Evolutionary conservation across 23 tunicate genomes (phyloP).

Genomic region (Pegea sp.): DNA sequence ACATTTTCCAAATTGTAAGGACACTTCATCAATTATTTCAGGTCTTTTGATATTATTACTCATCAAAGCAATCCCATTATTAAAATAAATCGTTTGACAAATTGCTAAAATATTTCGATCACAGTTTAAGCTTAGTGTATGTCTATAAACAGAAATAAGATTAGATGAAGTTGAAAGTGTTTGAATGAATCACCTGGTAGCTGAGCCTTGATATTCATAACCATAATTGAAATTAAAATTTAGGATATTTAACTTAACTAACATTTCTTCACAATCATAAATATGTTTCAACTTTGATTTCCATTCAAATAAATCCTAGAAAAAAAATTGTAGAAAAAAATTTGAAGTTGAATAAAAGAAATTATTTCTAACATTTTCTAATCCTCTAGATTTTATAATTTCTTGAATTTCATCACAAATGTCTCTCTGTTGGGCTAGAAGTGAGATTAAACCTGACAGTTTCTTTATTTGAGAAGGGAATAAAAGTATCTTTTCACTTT

Average conservation of each 20-base stretch:
- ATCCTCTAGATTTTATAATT: too few relatives aligned
- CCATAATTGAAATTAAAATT: conserved; percentile 66
- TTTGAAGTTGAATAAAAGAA: neutral
- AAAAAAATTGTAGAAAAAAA: neutral
- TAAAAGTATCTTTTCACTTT: conserved; percentile 25
- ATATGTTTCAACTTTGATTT: conserved; percentile 22
- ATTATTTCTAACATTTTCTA: neutral
- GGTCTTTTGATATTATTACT: conserved; percentile 6
- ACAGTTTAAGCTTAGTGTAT: conserved; percentile 37
- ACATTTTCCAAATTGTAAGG: conserved; percentile 53
- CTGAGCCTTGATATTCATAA: conserved; percentile 85
- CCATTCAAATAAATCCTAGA: conserved; percentile 34
- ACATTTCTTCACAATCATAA: conserved; percentile 47
- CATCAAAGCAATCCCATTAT: conserved; percentile 37
- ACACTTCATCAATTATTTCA: conserved; percentile 28
- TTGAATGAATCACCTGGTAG: conserved; percentile 16
- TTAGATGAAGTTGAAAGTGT: neutral
- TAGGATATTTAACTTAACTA: conserved; percentile 33
- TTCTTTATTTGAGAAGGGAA: conserved; percentile 79
- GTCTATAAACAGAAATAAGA: conserved; percentile 7
- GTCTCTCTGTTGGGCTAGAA: conserved; percentile 70
- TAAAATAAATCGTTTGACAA: conserved; percentile 50
- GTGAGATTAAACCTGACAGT: conserved; percentile 18
- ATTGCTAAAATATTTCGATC: conserved; percentile 67
- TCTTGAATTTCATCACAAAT: conserved; percentile 13